phyloP scores from a whole-genome alignment of 1,140 invertebrate genomes.

The Listronotus oregonensis region DNA sequence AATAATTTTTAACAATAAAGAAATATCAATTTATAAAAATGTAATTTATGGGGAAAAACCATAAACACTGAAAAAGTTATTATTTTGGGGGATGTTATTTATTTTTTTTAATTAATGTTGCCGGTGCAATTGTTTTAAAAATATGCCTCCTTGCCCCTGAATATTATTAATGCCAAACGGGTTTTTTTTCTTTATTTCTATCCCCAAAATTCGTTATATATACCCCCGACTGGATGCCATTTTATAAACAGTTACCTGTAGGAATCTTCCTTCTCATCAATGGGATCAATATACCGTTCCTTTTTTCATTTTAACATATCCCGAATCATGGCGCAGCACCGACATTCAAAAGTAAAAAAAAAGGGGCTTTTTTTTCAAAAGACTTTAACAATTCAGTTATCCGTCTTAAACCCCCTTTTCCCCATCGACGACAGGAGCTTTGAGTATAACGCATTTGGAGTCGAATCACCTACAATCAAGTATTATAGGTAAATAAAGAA shows the following conservation, averaged over 20 bases:
- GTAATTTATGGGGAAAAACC: too few species aligned
- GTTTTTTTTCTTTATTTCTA: too few species aligned
- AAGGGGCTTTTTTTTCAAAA: constrained; percentile 72
- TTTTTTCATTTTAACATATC: constrained; percentile 71
- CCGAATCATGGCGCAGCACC: constrained; percentile 70
- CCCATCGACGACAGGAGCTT: constrained; percentile 68
- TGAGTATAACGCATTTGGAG: constrained; percentile 67
- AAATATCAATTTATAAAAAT: too few species aligned
- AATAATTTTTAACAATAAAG: too few species aligned
- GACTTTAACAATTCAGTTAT: constrained; percentile 75
- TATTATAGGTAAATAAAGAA: constrained; percentile 3
- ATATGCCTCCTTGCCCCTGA: too few species aligned
- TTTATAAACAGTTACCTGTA: constrained; percentile 63
- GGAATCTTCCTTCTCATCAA: constrained; percentile 63
- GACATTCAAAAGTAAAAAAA: constrained; percentile 75
- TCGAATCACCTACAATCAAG: constrained; percentile 65
- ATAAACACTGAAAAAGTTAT: too few species aligned
- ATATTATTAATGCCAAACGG: too few species aligned
- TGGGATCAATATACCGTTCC: constrained; percentile 64
- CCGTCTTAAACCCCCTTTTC: constrained; percentile 61
- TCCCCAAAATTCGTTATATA: too few species aligned
- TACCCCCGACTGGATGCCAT: too few species aligned
- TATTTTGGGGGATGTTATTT: too few species aligned
- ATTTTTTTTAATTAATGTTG: too few species aligned
- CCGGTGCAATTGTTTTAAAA: too few species aligned